These are phyloP conservation scores for Plutella xylostella DNA, from an alignment of 2,888 invertebrate genomes.

Conservation along the genomic window DNA sequence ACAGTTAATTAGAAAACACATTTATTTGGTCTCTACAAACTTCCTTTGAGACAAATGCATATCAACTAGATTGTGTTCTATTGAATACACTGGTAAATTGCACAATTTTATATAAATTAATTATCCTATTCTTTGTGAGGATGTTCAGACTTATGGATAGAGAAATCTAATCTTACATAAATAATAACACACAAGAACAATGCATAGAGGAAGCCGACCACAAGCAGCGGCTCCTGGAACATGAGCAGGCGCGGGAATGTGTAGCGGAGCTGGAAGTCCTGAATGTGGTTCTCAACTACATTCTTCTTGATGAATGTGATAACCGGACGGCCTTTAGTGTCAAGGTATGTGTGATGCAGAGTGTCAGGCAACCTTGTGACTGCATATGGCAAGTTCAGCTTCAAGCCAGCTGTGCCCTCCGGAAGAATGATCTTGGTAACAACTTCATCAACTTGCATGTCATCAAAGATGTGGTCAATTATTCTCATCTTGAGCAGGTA, in stretches of 20 bases:
- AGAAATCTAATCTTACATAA: conserved; percentile 96
- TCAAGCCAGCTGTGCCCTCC: conserved; percentile 88
- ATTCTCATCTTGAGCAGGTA: conserved; percentile 92
- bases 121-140: conserved; percentile 60
- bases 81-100: background rate
- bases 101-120: conserved; percentile 10
- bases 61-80: conserved; percentile 31
- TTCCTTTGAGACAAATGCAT: conserved; percentile 33
- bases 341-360: conserved; percentile 92
- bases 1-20: conserved; percentile 10
- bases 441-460: conserved; percentile 93
- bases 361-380: conserved; percentile 80
- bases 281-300: conserved; percentile 96
- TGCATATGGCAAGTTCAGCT: conserved; percentile 84
- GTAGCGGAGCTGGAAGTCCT: conserved; percentile 92
- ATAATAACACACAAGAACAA: conserved; percentile 93
- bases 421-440: conserved; percentile 92
- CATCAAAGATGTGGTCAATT: conserved; percentile 97
- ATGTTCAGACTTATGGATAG: conserved; percentile 81
- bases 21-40: conserved; percentile 30
- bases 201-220: conserved; percentile 88
- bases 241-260: conserved; percentile 87
- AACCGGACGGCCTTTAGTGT: conserved; percentile 93
- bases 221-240: conserved; percentile 93
- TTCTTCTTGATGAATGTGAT: conserved; percentile 84